These are phyloP conservation scores for Drosophila meridiana DNA, from an alignment of 2,888 invertebrate genomes.

Conservation along the genomic window DNA sequence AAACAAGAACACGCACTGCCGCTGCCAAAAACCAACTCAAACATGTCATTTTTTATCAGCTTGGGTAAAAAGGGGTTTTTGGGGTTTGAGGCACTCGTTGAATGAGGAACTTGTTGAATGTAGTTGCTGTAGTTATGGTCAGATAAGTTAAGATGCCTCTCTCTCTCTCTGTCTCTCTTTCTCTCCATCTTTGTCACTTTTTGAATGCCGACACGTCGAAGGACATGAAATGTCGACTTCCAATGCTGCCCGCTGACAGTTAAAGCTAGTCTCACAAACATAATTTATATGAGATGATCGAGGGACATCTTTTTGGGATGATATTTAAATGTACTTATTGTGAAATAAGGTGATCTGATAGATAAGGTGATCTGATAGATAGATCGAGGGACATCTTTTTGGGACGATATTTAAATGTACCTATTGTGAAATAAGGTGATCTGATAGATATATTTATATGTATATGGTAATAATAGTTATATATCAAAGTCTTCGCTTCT, in stretches of 20 bases:
- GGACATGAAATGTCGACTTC: constrained; percentile 39
- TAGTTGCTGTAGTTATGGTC: constrained; percentile 18
- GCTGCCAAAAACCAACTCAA: constrained; percentile 12
- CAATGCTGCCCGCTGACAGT: constrained; percentile 4
- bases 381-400: background rate
- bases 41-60: constrained; percentile 26
- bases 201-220: constrained; percentile 34
- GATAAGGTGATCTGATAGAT: background rate
- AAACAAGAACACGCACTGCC: constrained; percentile 16
- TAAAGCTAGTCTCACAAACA: constrained; percentile 8
- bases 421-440: background rate
- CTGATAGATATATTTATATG: background rate
- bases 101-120: constrained; percentile 7
- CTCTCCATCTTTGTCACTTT: background rate
- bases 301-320: background rate
- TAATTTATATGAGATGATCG: background rate
- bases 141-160: constrained; percentile 34
- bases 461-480: background rate
- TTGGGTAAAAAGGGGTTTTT: background rate
- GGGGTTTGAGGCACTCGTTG: constrained; percentile 6
- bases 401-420: constrained; percentile 7
- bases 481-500: background rate
- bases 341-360: no score
- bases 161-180: background rate
- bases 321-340: constrained; percentile 7